A percentile compares a stretch with the other conserved stretches of the same genome.
phyloP scores from a whole-genome alignment of 2,797 vertebrate genomes.

The Coluber constrictor region DNA sequence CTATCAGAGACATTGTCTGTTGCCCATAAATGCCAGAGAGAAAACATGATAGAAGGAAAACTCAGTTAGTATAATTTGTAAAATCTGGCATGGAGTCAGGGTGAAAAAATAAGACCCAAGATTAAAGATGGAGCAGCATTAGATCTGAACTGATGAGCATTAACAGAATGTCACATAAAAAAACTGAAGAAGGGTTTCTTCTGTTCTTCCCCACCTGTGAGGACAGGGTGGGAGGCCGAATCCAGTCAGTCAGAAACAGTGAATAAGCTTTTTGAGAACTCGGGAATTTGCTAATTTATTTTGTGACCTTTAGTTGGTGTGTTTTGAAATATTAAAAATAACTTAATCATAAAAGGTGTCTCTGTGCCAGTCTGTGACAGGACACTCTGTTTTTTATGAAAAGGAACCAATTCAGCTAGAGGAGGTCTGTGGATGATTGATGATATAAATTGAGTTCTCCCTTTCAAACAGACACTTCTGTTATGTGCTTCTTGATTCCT shows the following conservation, averaged over 20 bases:
- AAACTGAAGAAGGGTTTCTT: neutral
- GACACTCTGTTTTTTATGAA: neutral
- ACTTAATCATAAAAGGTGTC: neutral
- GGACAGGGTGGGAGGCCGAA: neutral
- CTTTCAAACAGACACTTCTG: neutral
- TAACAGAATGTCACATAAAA: neutral
- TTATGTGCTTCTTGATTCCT: neutral
- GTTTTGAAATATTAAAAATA: neutral
- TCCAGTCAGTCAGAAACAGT: neutral
- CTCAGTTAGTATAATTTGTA: neutral
- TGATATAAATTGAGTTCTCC: neutral
- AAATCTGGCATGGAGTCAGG: neutral
- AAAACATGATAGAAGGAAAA: neutral
- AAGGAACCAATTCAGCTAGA: neutral
- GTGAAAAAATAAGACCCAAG: neutral
- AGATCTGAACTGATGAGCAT: neutral
- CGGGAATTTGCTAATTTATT: neutral
- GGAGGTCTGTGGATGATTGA: neutral
- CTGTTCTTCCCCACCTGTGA: neutral
- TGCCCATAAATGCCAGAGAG: neutral
- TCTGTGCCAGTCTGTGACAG: neutral
- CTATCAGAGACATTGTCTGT: neutral
- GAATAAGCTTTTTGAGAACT: neutral
- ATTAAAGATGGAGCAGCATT: neutral
- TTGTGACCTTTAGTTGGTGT: neutral